These are phyloP conservation scores for Isichthys henryi DNA, from an alignment of 2,113 vertebrate species.

Conservation along the genomic window DNA sequence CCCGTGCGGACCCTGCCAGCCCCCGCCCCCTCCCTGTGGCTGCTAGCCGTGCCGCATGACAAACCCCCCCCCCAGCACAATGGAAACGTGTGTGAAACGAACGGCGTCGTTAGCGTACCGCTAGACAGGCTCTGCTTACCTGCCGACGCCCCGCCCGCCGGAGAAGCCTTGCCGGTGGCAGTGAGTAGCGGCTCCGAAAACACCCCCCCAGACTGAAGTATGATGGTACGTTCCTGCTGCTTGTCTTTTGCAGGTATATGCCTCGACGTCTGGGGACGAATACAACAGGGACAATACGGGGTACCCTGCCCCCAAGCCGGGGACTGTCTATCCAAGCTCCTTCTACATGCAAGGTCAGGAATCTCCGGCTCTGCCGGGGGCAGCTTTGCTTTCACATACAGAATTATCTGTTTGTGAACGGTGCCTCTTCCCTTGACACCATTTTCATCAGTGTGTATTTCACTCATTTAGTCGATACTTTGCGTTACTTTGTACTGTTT, in stretches of 20 bases:
- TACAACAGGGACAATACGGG: conserved; percentile 76
- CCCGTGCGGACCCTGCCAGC: neutral
- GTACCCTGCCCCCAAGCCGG: conserved; percentile 75
- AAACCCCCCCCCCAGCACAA: neutral
- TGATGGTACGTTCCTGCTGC: neutral
- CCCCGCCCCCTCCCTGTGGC: neutral
- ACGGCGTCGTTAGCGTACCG: neutral
- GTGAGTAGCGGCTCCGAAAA: neutral
- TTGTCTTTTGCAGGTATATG: conserved; percentile 74
- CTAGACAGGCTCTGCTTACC: neutral
- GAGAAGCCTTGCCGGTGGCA: neutral
- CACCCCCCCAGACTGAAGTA: neutral
- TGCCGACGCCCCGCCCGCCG: neutral
- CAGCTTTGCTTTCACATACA: neutral
- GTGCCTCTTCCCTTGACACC: neutral
- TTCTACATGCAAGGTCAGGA: conserved; percentile 89
- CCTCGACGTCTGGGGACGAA: conserved; percentile 87
- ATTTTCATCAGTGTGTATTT: neutral
- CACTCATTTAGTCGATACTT: neutral
- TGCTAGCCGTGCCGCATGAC: neutral
- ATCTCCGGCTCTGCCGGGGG: neutral
- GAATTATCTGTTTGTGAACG: neutral
- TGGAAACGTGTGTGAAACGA: neutral
- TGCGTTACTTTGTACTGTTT: neutral
- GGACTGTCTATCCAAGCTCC: conserved; percentile 78